Percentiles rank a stretch among this genome's conserved stretches.
Conservation (phyloP, 2,888 invertebrate species). For the Zhengitettix transpicula region DNA sequence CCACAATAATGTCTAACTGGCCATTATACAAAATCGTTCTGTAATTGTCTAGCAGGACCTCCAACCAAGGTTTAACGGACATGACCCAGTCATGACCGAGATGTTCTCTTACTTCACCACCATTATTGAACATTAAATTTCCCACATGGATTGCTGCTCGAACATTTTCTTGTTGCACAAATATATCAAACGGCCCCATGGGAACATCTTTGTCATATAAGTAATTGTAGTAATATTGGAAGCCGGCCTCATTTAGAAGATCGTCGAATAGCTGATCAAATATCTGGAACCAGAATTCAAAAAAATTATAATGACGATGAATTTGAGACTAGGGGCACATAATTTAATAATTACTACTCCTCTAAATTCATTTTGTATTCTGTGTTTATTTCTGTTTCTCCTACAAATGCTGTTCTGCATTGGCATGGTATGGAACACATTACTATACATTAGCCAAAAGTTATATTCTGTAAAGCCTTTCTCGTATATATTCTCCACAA, state of each 20-base stretch:
- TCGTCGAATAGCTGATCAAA: too few species aligned
- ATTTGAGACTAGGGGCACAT: too few species aligned
- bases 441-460: too few species aligned
- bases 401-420: too few species aligned
- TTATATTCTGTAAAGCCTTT: too few species aligned
- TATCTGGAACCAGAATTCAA: too few species aligned
- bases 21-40: conserved; percentile 25
- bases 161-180: conserved; percentile 27
- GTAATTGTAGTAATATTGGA: conserved; percentile 58
- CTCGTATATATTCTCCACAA: too few species aligned
- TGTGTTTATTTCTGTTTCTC: too few species aligned
- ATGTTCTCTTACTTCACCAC: conserved; percentile 32
- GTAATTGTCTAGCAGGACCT: conserved; percentile 39
- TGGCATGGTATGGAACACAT: too few species aligned
- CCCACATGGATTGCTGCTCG: conserved; percentile 35
- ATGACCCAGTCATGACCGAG: conserved; percentile 36
- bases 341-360: background rate
- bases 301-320: too few species aligned
- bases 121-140: conserved; percentile 48
- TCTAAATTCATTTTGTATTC: too few species aligned
- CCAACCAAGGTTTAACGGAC: conserved; percentile 31
- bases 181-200: conserved; percentile 22
- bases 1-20: conserved; percentile 43
- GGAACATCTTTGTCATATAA: conserved; percentile 39
- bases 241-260: conserved; percentile 55